phyloP scores from a whole-genome alignment of 2,888 invertebrate genomes.

The Eupelmus urozonus region DNA sequence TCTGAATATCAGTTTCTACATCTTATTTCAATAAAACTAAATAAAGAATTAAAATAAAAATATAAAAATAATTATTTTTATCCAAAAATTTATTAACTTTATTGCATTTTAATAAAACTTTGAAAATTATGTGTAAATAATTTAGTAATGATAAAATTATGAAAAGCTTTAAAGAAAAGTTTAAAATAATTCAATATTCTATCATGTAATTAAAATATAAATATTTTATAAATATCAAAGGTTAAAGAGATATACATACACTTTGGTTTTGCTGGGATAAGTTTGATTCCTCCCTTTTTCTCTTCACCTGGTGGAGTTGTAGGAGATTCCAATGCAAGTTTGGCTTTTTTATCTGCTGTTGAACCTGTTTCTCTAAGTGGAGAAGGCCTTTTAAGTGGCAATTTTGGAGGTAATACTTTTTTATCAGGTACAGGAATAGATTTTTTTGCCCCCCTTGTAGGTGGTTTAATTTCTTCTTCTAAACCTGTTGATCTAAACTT shows the following conservation, averaged over 20 bases:
- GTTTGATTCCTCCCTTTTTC: slow-evolving; percentile 89
- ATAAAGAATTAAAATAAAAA: too few species aligned
- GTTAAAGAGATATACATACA: slow-evolving; percentile 85
- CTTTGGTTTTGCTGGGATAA: slow-evolving; percentile 92
- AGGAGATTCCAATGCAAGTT: slow-evolving; percentile 75
- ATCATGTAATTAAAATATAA: too few species aligned
- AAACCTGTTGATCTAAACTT: slow-evolving; percentile 95
- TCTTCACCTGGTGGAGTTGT: slow-evolving; percentile 78
- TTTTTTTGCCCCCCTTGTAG: slow-evolving; percentile 84
- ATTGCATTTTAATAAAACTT: too few species aligned
- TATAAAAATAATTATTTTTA: background rate
- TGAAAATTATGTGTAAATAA: background rate
- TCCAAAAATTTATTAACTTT: too few species aligned
- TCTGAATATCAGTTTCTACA: slow-evolving; percentile 56
- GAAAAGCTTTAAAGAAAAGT: background rate
- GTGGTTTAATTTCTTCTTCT: slow-evolving; percentile 92
- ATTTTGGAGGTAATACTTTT: slow-evolving; percentile 75
- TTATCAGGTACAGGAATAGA: slow-evolving; percentile 75
- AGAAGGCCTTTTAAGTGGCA: slow-evolving; percentile 77
- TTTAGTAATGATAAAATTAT: background rate
- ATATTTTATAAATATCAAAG: background rate
- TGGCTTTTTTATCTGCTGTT: slow-evolving; percentile 88
- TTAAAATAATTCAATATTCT: slow-evolving; percentile 6
- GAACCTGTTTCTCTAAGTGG: slow-evolving; percentile 75
- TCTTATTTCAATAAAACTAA: background rate